Evolutionary conservation across 2,797 vertebrate genomes (phyloP).

Genomic region (Mallotus villosus): DNA sequence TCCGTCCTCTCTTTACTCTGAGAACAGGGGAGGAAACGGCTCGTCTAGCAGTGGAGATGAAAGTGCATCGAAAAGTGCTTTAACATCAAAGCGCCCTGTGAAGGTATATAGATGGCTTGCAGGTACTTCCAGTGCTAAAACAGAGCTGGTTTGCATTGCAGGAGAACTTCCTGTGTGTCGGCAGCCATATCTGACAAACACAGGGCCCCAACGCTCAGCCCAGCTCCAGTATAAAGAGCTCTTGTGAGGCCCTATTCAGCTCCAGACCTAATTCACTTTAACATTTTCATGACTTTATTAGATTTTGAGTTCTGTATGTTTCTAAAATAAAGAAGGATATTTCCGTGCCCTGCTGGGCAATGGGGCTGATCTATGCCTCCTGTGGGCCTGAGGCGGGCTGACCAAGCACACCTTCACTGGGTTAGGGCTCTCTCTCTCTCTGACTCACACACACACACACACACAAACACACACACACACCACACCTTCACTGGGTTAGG

Average conservation of each 20-base stretch:
- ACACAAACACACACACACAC: too few relatives aligned
- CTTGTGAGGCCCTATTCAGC: slow-evolving; percentile 40
- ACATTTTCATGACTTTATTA: slow-evolving; percentile 56
- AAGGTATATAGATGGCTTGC: slow-evolving; percentile 30
- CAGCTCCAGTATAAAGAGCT: slow-evolving; percentile 34
- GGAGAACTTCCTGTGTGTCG: slow-evolving; percentile 48
- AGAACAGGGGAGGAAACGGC: too few relatives aligned
- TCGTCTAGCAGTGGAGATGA: background rate
- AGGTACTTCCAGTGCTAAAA: slow-evolving; percentile 30
- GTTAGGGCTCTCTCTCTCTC: background rate
- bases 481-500: too few relatives aligned
- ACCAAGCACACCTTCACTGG: slow-evolving; percentile 52
- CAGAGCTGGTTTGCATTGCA: slow-evolving; percentile 34
- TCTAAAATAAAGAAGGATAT: slow-evolving; percentile 37
- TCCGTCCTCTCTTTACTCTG: too few relatives aligned
- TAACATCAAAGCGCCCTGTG: slow-evolving; percentile 36
- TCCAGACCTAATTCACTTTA: slow-evolving; percentile 50
- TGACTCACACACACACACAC: too few relatives aligned
- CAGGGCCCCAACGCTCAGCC: slow-evolving; percentile 13
- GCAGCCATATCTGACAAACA: background rate
- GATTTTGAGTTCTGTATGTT: slow-evolving; percentile 43
- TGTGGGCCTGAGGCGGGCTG: slow-evolving; percentile 15
- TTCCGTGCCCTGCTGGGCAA: slow-evolving; percentile 15
- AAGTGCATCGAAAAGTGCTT: slow-evolving; percentile 37
- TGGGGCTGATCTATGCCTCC: slow-evolving; percentile 37